phyloP scores from a whole-genome alignment of 2,113 vertebrate genomes.

The Dromaius novaehollandiae region DNA sequence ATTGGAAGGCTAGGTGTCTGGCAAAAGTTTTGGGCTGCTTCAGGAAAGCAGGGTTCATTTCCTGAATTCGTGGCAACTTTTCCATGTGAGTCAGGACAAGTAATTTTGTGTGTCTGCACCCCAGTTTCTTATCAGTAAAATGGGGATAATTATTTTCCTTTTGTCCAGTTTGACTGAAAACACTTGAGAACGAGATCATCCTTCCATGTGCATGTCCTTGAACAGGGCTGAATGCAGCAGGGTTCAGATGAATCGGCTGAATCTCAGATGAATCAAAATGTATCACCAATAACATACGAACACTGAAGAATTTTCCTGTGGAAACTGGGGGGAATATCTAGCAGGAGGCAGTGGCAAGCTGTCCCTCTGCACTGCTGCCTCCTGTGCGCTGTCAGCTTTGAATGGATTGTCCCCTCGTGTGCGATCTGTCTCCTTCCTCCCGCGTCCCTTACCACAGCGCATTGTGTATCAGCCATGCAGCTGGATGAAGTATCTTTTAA shows the following conservation, averaged over 20 bases:
- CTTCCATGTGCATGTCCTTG: not conserved
- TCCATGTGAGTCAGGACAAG: not conserved
- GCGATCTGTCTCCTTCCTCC: not conserved
- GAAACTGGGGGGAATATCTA: not conserved
- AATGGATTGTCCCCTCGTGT: not conserved
- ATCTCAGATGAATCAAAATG: not conserved
- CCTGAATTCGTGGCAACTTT: not conserved
- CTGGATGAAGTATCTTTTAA: not conserved
- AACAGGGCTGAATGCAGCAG: not conserved
- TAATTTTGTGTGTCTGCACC: not conserved
- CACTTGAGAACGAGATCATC: not conserved
- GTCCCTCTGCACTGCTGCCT: too few relatives aligned
- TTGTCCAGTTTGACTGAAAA: not conserved
- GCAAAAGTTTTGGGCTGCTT: not conserved
- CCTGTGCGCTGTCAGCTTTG: not conserved
- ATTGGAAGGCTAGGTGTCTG: not conserved
- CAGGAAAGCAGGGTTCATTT: not conserved
- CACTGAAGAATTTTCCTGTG: not conserved
- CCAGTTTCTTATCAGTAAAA: not conserved
- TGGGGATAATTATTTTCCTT: not conserved
- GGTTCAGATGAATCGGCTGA: not conserved
- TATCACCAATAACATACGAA: not conserved
- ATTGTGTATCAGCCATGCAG: not conserved
- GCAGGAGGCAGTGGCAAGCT: not conserved
- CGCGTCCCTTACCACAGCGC: not conserved